A percentile compares a stretch with the other conserved stretches of the same genome.
Evolutionary conservation across 2,797 vertebrate genomes (phyloP).

Genomic region (Eulemur coronatus): DNA sequence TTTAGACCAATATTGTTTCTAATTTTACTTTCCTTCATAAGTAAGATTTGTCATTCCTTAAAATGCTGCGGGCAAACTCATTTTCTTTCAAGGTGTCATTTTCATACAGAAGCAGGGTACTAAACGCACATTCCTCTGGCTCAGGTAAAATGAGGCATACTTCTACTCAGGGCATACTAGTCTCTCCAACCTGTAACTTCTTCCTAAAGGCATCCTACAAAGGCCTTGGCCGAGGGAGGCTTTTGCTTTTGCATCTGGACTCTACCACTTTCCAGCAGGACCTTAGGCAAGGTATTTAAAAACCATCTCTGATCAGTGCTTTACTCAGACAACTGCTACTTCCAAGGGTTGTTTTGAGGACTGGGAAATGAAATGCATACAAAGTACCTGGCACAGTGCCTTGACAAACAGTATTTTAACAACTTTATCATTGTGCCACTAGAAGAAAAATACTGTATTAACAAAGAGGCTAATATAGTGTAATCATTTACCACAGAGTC

Average conservation of each 20-base stretch:
- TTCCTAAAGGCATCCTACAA: background rate
- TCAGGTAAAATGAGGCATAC: background rate
- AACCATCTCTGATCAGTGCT: background rate
- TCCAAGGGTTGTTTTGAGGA: background rate
- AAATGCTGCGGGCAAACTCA: background rate
- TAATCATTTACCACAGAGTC: background rate
- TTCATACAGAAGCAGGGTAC: background rate
- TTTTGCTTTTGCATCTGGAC: background rate
- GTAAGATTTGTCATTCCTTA: background rate
- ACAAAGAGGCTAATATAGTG: background rate
- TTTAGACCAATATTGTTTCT: background rate
- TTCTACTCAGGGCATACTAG: background rate
- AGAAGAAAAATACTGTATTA: background rate
- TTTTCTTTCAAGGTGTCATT: background rate
- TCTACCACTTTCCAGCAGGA: background rate
- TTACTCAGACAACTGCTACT: background rate
- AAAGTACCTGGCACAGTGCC: background rate
- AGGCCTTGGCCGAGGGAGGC: background rate
- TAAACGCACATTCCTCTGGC: background rate
- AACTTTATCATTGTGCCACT: background rate
- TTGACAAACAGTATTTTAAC: background rate
- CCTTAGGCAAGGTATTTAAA: background rate
- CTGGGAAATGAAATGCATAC: background rate
- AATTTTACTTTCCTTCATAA: conserved; percentile 11
- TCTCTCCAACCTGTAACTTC: background rate